Conservation (phyloP, 2,797 vertebrate genomes). For the Smutsia gigantea region DNA sequence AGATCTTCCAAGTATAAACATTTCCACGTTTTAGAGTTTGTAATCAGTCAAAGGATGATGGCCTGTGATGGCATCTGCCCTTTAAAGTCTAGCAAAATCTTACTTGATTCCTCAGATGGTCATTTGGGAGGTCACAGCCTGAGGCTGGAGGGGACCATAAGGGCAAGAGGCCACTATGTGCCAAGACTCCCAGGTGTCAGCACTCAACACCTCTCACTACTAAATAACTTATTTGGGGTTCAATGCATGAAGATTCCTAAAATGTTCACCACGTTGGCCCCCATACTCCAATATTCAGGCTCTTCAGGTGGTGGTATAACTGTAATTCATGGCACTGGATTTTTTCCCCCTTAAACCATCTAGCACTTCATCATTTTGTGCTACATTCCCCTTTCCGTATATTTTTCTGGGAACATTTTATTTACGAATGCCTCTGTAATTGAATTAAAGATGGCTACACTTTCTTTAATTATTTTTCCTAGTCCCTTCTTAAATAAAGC, state of each 20-base stretch:
- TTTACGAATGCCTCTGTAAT: background rate
- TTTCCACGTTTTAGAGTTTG: background rate
- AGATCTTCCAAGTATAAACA: background rate
- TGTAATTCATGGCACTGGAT: background rate
- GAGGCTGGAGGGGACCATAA: background rate
- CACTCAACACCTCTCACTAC: background rate
- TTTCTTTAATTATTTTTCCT: constrained; percentile 8
- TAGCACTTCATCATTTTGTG: background rate
- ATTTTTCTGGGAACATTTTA: background rate
- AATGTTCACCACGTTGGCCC: background rate
- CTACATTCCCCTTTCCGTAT: background rate
- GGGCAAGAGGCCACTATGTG: background rate
- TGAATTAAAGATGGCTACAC: background rate
- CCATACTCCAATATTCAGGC: rapidly evolving
- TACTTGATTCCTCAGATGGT: background rate
- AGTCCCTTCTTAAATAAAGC: background rate
- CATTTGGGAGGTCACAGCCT: background rate
- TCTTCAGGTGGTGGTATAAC: background rate
- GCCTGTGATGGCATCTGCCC: background rate
- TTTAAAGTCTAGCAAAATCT: background rate
- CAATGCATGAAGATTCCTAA: background rate
- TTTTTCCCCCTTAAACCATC: background rate
- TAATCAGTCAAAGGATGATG: background rate
- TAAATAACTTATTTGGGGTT: background rate
- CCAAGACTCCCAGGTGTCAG: background rate